phyloP scores from a whole-genome alignment of 2,113 vertebrate genomes.

The Xiphorhynchus elegans region DNA sequence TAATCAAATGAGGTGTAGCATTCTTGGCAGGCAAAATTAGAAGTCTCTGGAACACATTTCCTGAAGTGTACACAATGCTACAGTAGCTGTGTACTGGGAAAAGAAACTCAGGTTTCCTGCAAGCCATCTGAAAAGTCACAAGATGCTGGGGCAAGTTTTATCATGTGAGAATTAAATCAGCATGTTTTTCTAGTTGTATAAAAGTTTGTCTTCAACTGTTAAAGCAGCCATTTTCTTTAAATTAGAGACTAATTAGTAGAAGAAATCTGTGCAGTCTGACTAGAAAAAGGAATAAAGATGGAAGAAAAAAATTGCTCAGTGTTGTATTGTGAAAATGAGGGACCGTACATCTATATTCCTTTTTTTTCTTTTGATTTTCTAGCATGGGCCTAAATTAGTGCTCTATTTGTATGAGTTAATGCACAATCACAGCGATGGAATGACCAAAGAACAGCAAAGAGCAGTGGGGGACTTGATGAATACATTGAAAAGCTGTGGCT shows the following conservation, averaged over 20 bases:
- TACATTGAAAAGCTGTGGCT: conserved; percentile 87
- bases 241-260: background rate
- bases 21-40: background rate
- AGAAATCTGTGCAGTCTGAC: background rate
- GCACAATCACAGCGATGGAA: conserved; percentile 82
- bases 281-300: background rate
- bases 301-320: background rate
- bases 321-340: background rate
- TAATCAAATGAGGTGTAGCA: background rate
- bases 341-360: background rate
- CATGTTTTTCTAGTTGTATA: background rate
- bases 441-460: conserved; percentile 85
- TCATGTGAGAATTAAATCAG: background rate
- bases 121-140: background rate
- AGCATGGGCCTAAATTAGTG: conserved; percentile 94
- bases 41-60: background rate
- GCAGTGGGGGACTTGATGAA: conserved; percentile 84
- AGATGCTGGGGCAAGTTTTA: background rate
- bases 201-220: background rate
- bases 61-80: background rate
- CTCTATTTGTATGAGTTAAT: conserved; percentile 93
- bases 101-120: background rate
- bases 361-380: background rate
- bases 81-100: background rate
- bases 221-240: background rate